Conservation (phyloP, 2,888 invertebrate species). For the Chromoteleia sp. region DNA sequence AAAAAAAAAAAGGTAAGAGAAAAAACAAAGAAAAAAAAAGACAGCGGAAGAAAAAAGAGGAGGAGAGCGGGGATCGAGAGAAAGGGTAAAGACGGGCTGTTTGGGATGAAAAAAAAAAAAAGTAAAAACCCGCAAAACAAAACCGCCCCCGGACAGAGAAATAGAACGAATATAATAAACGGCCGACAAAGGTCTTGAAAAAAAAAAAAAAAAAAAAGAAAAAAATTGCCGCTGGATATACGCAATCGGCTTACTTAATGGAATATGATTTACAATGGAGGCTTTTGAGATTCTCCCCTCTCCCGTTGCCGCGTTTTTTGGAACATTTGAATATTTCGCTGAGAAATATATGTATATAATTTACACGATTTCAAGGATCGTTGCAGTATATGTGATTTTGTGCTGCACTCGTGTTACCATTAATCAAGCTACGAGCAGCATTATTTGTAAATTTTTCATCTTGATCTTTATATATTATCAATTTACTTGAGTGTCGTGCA, state of each 20-base stretch:
- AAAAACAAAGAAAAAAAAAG: background rate
- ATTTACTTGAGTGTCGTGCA: constrained; percentile 56
- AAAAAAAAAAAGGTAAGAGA: constrained; percentile 4
- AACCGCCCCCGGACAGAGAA: constrained; percentile 40
- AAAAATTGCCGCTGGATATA: constrained; percentile 35
- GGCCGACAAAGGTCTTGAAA: constrained; percentile 17
- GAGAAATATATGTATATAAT: constrained; percentile 17
- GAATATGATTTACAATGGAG: constrained; percentile 48
- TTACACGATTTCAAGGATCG: constrained; percentile 15
- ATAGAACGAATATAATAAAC: constrained; percentile 44
- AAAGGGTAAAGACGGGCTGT: constrained; percentile 2
- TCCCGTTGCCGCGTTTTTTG: background rate
- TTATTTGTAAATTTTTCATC: constrained; percentile 1
- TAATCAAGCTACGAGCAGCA: constrained; percentile 17
- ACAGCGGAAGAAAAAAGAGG: background rate
- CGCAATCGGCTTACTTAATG: constrained; percentile 49
- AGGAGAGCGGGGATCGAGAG: constrained; percentile 9
- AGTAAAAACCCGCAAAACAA: constrained; percentile 41
- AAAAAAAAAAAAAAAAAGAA: too few relatives aligned
- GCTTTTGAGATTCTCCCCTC: constrained; percentile 22
- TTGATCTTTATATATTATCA: constrained; percentile 1
- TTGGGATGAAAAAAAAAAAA: constrained; percentile 34
- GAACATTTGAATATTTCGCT: constrained; percentile 2
- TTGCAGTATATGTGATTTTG: background rate
- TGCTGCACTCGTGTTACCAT: constrained; percentile 12